Evolutionary conservation across 2,888 invertebrate species (phyloP), one percentile per base, ranked within the genome.

Genomic region (Parnassius apollo): DNA sequence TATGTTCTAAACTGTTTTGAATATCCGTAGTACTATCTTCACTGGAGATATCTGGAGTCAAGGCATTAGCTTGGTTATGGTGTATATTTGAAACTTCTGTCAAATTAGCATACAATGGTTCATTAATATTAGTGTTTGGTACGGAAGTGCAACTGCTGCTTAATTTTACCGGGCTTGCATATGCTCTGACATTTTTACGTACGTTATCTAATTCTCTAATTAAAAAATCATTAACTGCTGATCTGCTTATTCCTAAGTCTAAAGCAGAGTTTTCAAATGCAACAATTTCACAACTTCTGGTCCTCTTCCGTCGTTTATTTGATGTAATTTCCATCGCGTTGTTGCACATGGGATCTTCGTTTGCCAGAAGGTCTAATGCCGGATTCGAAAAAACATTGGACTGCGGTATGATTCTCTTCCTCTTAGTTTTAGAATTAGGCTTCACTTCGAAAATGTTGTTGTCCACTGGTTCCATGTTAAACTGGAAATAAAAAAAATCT

Each of bases 401-500:
- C 46, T 84, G 80, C 0, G 84, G 83, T 3, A 81, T 72, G 7
- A 76, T 73, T 45, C 88, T 82, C 68, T 92, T 92, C n/a, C 92
- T 75, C 71, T 92, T 91, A 52, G 75, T 82, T 65, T 85, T 82
- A 0, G 73, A 68, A 57, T 72, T 74, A 8, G 85, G 83, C 70
- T 81, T 86, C 3, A 92, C 77, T 81, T 92, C 92, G 69, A 91
- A 91, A 70, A 87, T 82, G 60, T 92, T 92, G 75, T 92, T 92
- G 76, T 92, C 75, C 42, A 91, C 65, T 2, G 75, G 70, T 58
- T 83, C 86, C 91, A 91, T 91, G 57, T 48, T 77, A 63, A 61
- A 51, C 75, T 76, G 71, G n/a, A 76, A 71, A 57, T 13, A 45
- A 42, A 10, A 46, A 56, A 46, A 25, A 10, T 11, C 3, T 44